These are phyloP conservation scores for Lucinisca nassula DNA, from an alignment of 2,888 invertebrate species.

Conservation along the genomic window DNA sequence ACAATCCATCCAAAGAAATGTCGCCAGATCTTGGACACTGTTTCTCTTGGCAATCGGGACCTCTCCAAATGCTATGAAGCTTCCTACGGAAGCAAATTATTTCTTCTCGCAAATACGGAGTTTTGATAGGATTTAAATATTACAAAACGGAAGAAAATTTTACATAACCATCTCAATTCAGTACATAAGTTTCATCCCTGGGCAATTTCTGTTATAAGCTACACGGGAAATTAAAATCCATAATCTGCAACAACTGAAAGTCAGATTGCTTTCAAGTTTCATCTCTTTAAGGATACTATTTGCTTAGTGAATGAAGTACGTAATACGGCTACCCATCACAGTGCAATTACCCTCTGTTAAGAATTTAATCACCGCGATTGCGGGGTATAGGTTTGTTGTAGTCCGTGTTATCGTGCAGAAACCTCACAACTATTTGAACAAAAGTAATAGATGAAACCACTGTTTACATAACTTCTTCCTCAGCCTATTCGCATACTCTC, in stretches of 20 bases:
- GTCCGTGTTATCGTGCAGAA: background rate
- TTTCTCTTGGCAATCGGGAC: too few relatives aligned
- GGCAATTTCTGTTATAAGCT: too few relatives aligned
- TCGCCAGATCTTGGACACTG: too few relatives aligned
- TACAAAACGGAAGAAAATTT: too few relatives aligned
- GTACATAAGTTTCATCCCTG: too few relatives aligned
- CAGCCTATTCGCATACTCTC: background rate
- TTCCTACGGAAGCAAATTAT: too few relatives aligned
- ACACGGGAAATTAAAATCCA: background rate
- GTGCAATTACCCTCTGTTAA: background rate
- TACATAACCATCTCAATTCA: too few relatives aligned
- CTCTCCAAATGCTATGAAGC: too few relatives aligned
- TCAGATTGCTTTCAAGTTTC: background rate
- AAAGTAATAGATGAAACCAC: background rate
- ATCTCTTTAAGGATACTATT: background rate
- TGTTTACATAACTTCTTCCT: background rate
- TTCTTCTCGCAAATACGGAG: too few relatives aligned
- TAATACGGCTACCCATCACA: background rate
- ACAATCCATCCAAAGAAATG: too few relatives aligned
- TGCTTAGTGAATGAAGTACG: background rate
- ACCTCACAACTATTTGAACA: background rate
- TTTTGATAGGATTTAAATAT: too few relatives aligned
- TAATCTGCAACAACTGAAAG: background rate
- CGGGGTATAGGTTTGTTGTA: constrained; percentile 12
- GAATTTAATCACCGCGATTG: constrained; percentile 10